Evolutionary conservation across 2,888 invertebrate species (phyloP).

Genomic region (Cyclophora punctaria): DNA sequence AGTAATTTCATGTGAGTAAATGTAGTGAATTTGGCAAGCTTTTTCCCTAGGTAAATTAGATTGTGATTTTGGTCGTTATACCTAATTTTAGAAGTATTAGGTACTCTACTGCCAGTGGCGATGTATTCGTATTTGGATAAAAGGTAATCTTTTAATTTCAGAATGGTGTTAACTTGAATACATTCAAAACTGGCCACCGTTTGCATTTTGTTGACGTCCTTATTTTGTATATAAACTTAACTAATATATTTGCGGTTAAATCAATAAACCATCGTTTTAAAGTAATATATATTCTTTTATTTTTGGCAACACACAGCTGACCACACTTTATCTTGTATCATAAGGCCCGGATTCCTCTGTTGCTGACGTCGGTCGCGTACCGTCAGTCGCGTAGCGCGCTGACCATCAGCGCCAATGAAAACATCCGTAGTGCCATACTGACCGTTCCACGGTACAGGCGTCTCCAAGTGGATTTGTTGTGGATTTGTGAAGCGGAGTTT

Average conservation of each 20-base stretch:
- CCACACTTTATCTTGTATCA: too few species aligned
- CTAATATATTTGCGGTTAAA: constrained; percentile 73
- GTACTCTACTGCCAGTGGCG: constrained; percentile 12
- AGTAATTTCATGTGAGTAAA: constrained; percentile 48
- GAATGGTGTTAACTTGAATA: constrained; percentile 5
- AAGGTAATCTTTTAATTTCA: background rate
- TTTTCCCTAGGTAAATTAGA: constrained; percentile 37
- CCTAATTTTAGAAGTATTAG: constrained; percentile 19
- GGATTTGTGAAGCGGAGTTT: too few species aligned
- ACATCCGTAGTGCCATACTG: too few species aligned
- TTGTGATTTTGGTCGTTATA: constrained; percentile 25
- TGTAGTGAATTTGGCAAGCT: constrained; percentile 51
- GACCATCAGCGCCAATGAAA: too few species aligned
- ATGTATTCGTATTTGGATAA: constrained; percentile 15
- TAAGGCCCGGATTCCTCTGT: too few species aligned
- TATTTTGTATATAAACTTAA: constrained; percentile 59
- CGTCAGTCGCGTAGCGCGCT: too few species aligned
- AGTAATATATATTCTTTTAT: constrained; percentile 24
- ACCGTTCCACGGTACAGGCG: too few species aligned
- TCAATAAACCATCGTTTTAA: constrained; percentile 73
- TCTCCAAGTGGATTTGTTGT: too few species aligned
- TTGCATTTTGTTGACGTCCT: constrained; percentile 71
- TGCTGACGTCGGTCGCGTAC: too few species aligned
- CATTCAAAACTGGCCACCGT: constrained; percentile 42
- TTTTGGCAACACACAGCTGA: too few species aligned